phyloP scores from a whole-genome alignment of 2,113 vertebrate species.

The Heterotilapia buettikoferi region DNA sequence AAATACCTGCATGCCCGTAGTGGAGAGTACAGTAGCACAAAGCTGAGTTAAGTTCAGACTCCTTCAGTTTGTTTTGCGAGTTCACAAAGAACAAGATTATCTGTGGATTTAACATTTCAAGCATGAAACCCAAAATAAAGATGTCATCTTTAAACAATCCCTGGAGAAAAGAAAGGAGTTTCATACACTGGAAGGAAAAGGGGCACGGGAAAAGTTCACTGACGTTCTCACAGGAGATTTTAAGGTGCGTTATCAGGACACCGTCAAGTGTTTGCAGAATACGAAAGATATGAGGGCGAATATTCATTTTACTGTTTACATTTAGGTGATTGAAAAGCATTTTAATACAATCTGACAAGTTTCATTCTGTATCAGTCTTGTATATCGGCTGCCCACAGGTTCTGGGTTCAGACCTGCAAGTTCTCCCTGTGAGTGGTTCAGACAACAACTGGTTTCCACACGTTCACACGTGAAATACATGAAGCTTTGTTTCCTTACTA shows the following conservation, averaged over 20 bases:
- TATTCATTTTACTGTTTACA: not conserved
- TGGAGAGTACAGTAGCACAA: not conserved
- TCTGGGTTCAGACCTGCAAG: not conserved
- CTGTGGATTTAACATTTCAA: not conserved
- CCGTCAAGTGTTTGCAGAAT: not conserved
- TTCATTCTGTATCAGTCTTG: not conserved
- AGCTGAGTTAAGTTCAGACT: not conserved
- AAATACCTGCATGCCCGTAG: slow-evolving; percentile 51
- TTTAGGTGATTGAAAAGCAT: not conserved
- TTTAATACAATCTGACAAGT: not conserved
- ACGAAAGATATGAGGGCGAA: not conserved
- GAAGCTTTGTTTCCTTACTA: not conserved
- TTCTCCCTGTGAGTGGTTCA: not conserved
- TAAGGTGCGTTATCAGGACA: not conserved
- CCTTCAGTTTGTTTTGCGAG: not conserved
- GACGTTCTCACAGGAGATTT: not conserved
- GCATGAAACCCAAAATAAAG: slow-evolving; percentile 1
- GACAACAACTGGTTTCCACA: not conserved
- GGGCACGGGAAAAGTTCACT: not conserved
- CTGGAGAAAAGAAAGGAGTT: not conserved
- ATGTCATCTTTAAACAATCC: slow-evolving; percentile 14
- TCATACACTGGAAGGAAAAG: not conserved
- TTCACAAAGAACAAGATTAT: not conserved
- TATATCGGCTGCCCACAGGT: not conserved
- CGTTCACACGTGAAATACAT: not conserved